phyloP scores from a whole-genome alignment of 2,888 invertebrate species.

The Mycogona germanica region DNA sequence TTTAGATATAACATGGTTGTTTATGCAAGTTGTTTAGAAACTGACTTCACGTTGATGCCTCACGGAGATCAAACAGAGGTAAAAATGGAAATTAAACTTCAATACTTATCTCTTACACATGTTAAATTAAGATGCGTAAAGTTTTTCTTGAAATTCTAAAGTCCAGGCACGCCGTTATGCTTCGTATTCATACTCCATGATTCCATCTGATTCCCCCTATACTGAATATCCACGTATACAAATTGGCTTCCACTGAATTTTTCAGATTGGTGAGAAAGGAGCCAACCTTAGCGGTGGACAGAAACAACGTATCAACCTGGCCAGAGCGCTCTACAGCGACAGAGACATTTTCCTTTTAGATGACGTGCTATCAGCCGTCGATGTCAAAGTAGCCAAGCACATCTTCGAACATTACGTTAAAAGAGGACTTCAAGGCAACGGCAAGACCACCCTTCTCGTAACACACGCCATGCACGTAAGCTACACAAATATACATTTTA shows the following conservation, averaged over 20 bases:
- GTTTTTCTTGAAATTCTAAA: background rate
- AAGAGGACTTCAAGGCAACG: conserved; percentile 26
- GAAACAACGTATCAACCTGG: conserved; percentile 43
- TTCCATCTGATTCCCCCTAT: background rate
- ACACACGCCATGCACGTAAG: conserved; percentile 30
- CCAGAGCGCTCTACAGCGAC: conserved; percentile 42
- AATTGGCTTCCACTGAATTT: background rate
- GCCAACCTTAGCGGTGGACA: conserved; percentile 41
- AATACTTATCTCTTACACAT: background rate
- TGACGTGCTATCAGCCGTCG: conserved; percentile 45
- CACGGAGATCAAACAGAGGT: conserved; percentile 40
- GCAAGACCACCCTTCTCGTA: conserved; percentile 32
- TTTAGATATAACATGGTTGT: conserved; percentile 35
- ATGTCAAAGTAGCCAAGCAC: conserved; percentile 39
- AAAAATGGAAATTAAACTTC: background rate
- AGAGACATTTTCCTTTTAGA: conserved; percentile 44
- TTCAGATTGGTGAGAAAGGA: conserved; percentile 40
- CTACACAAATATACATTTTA: conserved; percentile 3
- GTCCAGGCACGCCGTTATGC: too few relatives aligned
- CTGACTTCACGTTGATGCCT: conserved; percentile 37
- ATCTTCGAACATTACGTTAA: conserved; percentile 39
- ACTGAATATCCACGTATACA: background rate
- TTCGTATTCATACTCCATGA: too few relatives aligned
- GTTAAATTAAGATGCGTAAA: too few relatives aligned
- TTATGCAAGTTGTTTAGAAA: conserved; percentile 34